Evolutionary conservation across 2,888 invertebrate genomes (phyloP).

Genomic region (Falcaria lacertinaria): DNA sequence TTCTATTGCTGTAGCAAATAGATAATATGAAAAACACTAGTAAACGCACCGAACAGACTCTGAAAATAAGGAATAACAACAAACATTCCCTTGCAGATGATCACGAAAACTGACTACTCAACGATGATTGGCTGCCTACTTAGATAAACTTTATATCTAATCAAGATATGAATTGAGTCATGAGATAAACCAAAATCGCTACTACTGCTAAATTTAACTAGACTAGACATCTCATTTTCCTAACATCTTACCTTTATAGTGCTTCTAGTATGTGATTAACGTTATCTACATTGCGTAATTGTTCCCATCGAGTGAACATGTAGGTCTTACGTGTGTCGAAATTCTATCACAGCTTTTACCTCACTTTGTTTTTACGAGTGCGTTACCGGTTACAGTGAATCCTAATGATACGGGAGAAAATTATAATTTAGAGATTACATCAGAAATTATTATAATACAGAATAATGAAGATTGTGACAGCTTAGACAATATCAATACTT

Average conservation of each 20-base stretch:
- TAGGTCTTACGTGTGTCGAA: constrained; percentile 57
- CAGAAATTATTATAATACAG: too few relatives aligned
- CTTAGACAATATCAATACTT: neutral
- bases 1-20: too few relatives aligned
- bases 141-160: neutral
- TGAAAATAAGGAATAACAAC: neutral
- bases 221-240: too few relatives aligned
- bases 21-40: neutral
- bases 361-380: constrained; percentile 17
- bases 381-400: too few relatives aligned
- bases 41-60: neutral
- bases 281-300: constrained; percentile 40
- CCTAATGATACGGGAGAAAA: too few relatives aligned
- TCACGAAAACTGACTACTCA: neutral
- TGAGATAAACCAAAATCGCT: too few relatives aligned
- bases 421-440: too few relatives aligned
- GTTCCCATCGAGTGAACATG: constrained; percentile 46
- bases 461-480: too few relatives aligned
- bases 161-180: constrained; percentile 17
- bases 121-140: constrained; percentile 3
- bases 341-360: constrained; percentile 36
- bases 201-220: too few relatives aligned
- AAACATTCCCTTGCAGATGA: neutral
- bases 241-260: constrained; percentile 9
- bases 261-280: constrained; percentile 20